These are phyloP conservation scores for Sminthopsis crassicaudata DNA, from an alignment of 2,113 vertebrate species.

Conservation along the genomic window DNA sequence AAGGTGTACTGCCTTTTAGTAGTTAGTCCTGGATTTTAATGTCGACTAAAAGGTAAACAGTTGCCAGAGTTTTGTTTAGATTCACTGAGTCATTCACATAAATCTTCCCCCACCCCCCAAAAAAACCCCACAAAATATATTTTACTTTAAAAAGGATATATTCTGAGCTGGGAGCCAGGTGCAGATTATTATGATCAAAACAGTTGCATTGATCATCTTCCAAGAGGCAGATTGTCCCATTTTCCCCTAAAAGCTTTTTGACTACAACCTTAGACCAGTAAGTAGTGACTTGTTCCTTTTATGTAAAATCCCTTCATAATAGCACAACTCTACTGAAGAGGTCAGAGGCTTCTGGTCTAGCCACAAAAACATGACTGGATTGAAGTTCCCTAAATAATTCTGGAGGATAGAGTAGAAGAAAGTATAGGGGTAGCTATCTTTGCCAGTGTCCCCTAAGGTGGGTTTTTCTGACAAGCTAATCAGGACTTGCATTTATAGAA, in stretches of 20 bases:
- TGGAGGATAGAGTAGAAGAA: background rate
- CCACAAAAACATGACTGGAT: background rate
- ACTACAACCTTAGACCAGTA: background rate
- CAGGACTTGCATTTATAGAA: fast-evolving
- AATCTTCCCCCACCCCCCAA: background rate
- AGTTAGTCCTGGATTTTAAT: slow-evolving; percentile 73
- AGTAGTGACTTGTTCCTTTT: background rate
- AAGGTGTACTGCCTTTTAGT: slow-evolving; percentile 67
- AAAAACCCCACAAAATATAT: background rate
- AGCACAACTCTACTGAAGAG: slow-evolving; percentile 8
- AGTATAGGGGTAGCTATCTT: background rate
- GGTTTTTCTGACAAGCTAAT: background rate
- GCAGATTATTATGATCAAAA: background rate
- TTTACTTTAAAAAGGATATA: background rate
- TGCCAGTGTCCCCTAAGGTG: fast-evolving
- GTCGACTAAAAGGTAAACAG: slow-evolving; percentile 57
- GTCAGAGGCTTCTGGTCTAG: background rate
- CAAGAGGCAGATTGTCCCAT: background rate
- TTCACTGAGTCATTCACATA: slow-evolving; percentile 4
- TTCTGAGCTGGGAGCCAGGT: background rate
- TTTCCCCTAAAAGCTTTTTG: background rate
- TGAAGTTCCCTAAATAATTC: background rate
- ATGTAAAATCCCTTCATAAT: background rate
- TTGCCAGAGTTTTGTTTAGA: slow-evolving; percentile 62
- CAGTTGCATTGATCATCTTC: background rate